Evolutionary conservation across 2,888 invertebrate genomes (phyloP).

Genomic region (Luffia ferchaultella): DNA sequence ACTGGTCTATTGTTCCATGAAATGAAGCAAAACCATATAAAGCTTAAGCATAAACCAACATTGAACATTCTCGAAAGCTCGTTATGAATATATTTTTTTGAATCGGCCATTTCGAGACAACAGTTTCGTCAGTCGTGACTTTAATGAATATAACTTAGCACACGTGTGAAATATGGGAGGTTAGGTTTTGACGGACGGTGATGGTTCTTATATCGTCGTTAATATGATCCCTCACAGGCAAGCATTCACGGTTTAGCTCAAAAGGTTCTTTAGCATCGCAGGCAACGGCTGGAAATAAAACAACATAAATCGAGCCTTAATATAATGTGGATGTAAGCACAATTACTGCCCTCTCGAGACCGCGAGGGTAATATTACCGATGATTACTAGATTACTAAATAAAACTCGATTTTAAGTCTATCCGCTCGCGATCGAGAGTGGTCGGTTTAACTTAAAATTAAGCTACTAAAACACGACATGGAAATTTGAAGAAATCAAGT

Average conservation of each 20-base stretch:
- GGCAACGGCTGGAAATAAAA: constrained; percentile 68
- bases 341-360: constrained; percentile 19
- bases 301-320: constrained; percentile 66
- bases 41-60: constrained; percentile 27
- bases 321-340: constrained; percentile 51
- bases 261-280: constrained; percentile 66
- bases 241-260: constrained; percentile 67
- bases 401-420: too few species aligned
- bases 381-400: too few species aligned
- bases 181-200: constrained; percentile 59
- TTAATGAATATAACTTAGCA: constrained; percentile 33
- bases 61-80: constrained; percentile 21
- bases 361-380: background rate
- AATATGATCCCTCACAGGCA: constrained; percentile 66
- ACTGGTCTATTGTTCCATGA: constrained; percentile 41
- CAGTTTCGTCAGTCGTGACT: background rate
- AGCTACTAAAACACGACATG: constrained; percentile 42
- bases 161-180: constrained; percentile 51
- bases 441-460: constrained; percentile 41
- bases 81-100: background rate
- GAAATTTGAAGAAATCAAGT: constrained; percentile 1
- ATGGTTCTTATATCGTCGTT: constrained; percentile 61
- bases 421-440: constrained; percentile 2
- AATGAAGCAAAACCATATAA: constrained; percentile 50
- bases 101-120: background rate